Conservation (phyloP, 1,140 invertebrate genomes). For the Cephus cinctus region DNA sequence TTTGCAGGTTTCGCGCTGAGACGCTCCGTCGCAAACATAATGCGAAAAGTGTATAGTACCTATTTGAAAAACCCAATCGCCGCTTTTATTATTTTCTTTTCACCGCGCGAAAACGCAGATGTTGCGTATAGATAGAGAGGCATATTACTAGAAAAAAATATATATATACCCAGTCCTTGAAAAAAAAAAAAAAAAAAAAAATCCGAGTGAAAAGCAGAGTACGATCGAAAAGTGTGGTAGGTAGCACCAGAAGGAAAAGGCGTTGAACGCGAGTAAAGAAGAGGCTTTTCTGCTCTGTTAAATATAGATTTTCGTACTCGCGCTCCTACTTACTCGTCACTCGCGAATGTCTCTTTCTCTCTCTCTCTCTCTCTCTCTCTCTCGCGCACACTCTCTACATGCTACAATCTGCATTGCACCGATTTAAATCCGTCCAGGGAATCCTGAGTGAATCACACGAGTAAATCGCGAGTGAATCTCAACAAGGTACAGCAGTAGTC, state of each 20-base stretch:
- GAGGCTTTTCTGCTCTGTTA: constrained; percentile 31
- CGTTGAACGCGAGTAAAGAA: constrained; percentile 21
- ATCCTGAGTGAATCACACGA: no score
- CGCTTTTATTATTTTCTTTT: no score
- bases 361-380: not conserved
- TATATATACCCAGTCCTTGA: not conserved
- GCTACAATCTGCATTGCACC: not conserved
- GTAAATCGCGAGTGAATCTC: no score
- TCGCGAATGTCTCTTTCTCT: not conserved
- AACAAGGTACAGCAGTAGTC: no score
- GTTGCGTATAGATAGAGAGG: no score
- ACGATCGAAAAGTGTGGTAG: not conserved
- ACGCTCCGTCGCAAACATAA: no score
- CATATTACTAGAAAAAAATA: no score
- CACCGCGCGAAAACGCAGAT: no score
- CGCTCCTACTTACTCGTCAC: not conserved
- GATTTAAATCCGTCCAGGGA: not conserved
- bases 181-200: not conserved
- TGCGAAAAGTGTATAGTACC: no score
- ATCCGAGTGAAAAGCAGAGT: not conserved
- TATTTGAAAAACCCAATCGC: no score
- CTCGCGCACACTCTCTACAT: not conserved
- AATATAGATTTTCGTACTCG: constrained; percentile 23
- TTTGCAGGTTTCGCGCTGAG: no score
- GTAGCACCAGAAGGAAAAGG: constrained; percentile 1